Evolutionary conservation across 2,113 vertebrate species (phyloP).

Genomic region (Psammodynastes pulverulentus): DNA sequence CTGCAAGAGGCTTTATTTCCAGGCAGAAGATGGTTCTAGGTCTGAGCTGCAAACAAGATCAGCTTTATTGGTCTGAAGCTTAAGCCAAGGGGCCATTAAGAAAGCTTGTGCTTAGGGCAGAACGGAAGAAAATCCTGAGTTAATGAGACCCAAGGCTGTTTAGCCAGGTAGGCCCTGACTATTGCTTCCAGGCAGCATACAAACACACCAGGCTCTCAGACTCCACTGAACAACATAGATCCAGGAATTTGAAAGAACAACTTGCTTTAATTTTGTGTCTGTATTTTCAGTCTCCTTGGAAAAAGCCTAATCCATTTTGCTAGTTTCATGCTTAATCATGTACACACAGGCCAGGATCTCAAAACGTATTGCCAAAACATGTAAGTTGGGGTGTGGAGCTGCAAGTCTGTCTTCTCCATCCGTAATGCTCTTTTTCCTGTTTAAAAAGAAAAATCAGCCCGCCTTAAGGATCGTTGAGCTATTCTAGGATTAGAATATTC

Average conservation of each 20-base stretch:
- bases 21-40: neutral
- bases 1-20: neutral
- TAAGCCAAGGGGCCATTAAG: conserved; percentile 17
- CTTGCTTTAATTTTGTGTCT: neutral
- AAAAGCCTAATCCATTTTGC: conserved; percentile 6
- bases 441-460: neutral
- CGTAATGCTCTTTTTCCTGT: neutral
- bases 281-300: conserved; percentile 5
- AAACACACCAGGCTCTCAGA: neutral
- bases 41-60: conserved; percentile 3
- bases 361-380: neutral
- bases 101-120: conserved; percentile 1
- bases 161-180: neutral
- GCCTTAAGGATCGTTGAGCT: neutral
- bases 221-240: neutral
- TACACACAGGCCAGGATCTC: neutral
- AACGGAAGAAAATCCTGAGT: conserved; percentile 14
- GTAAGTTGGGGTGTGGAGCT: neutral
- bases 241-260: neutral
- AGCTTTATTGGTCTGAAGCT: conserved; percentile 9
- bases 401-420: neutral
- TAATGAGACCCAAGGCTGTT: conserved; percentile 25
- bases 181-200: neutral
- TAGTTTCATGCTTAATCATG: neutral
- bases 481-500: neutral